Conservation (phyloP, 2,797 vertebrate species). For the Florisuga fusca region DNA sequence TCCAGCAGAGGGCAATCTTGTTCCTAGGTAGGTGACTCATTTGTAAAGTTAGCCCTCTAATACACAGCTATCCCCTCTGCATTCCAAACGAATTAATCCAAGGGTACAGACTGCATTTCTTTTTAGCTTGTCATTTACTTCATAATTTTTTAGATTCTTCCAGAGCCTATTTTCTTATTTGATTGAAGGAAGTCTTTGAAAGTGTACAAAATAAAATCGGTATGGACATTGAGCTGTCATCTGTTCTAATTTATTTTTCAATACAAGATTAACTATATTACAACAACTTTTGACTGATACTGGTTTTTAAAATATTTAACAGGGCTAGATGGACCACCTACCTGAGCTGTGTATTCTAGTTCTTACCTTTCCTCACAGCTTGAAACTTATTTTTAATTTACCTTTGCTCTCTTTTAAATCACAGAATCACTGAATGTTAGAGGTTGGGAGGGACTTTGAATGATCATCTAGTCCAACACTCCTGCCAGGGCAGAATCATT, state of each 20-base stretch:
- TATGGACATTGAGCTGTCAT: background rate
- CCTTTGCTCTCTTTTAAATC: background rate
- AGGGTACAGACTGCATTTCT: background rate
- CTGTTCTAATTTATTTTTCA: background rate
- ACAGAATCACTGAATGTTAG: no score
- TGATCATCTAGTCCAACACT: no score
- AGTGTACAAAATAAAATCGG: background rate
- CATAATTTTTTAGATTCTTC: background rate
- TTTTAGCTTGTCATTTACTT: background rate
- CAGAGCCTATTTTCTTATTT: background rate
- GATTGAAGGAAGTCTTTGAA: background rate
- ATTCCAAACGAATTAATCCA: background rate
- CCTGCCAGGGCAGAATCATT: no score
- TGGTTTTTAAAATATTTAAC: background rate
- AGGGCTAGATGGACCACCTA: background rate
- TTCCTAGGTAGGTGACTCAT: background rate
- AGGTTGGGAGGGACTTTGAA: no score
- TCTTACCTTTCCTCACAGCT: background rate
- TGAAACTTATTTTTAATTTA: background rate
- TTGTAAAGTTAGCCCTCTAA: background rate
- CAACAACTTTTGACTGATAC: background rate
- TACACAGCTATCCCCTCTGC: fast-evolving
- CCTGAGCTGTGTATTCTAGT: background rate
- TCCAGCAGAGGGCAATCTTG: constrained; percentile 71
- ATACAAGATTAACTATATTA: background rate